Base-by-base conservation (phyloP, 2,113 vertebrate species). In the Caranx ignobilis region DNA sequence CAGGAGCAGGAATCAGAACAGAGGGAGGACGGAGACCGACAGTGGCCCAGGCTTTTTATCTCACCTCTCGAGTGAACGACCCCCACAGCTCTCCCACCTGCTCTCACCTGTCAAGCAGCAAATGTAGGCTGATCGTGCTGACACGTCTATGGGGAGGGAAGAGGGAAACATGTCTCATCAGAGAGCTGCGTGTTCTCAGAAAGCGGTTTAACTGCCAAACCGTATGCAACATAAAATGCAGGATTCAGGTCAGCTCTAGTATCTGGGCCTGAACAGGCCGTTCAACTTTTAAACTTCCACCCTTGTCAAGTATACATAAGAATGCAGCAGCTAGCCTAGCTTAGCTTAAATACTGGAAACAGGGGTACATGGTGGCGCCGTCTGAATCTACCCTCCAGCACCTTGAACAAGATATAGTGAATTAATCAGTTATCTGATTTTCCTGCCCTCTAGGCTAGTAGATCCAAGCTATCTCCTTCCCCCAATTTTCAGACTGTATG, bases 71-170 rank as follows among this genome's bases (percentile, higher is more conserved):
- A 69, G 72, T 57, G 67, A 90, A 88, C 67, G 45, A 86, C 87
- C 65, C 91, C 90, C 90, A 89, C 87, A 32, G 63, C 81, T 75
- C 91, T 85, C 90, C 87, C 85, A 88, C 91, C 81, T 86, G 89
- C 89, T 89, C 83, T 87, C 77, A 87, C 84, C 79, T 77, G 72
- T 84, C 85, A 79, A 52, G 69, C 67, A 68, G 81, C 66, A 70
- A 77, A 86, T 70, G 83, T 74, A 61, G 87, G 77, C 81, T 47
- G 79, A 77, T 87, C 11, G 32, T 67, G 75, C 62, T 68, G 74
- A 85, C 67, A 59, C 19, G 57, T 60, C 79, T 59, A 11, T 55
- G 69, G 71, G 64, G 75, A 83, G 35, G 54, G 43, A 69, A 34
- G 57, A 71, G 56, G 65, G 66, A 77, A 81, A 50, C 3, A 41